These are phyloP conservation scores for Choreutis nemorana DNA, from an alignment of 2,888 invertebrate genomes.

Conservation along the genomic window DNA sequence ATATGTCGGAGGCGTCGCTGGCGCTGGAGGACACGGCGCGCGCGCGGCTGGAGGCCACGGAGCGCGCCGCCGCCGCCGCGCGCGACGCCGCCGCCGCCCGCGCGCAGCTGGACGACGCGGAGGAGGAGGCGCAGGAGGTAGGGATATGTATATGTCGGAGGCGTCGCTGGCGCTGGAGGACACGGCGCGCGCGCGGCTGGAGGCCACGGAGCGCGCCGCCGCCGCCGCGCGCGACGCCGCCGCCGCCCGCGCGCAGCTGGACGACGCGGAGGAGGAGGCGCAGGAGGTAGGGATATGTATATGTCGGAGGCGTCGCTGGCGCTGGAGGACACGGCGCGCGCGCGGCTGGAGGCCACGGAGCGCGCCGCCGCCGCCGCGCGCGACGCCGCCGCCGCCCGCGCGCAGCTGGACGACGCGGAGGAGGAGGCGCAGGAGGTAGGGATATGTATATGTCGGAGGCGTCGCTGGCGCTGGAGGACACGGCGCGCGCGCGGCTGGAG, in stretches of 20 bases:
- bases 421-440: slow-evolving; percentile 89
- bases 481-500: slow-evolving; percentile 79
- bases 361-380: slow-evolving; percentile 84
- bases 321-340: slow-evolving; percentile 85
- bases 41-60: slow-evolving; percentile 81
- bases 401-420: slow-evolving; percentile 91
- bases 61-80: slow-evolving; percentile 69
- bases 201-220: slow-evolving; percentile 93
- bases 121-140: slow-evolving; percentile 90
- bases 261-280: slow-evolving; percentile 94
- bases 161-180: slow-evolving; percentile 87
- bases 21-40: slow-evolving; percentile 84
- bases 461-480: slow-evolving; percentile 81
- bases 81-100: slow-evolving; percentile 70
- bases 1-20: slow-evolving; percentile 81
- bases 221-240: slow-evolving; percentile 70
- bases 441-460: slow-evolving; percentile 79
- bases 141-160: slow-evolving; percentile 74
- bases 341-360: slow-evolving; percentile 83
- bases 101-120: slow-evolving; percentile 89
- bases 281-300: slow-evolving; percentile 74
- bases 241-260: slow-evolving; percentile 82
- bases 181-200: slow-evolving; percentile 83
- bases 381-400: slow-evolving; percentile 71
- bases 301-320: slow-evolving; percentile 90